Evolutionary conservation across 2,113 vertebrate species (phyloP), one percentile per base, ranked within the genome.

Genomic region (Melanostigma gelatinosum): DNA sequence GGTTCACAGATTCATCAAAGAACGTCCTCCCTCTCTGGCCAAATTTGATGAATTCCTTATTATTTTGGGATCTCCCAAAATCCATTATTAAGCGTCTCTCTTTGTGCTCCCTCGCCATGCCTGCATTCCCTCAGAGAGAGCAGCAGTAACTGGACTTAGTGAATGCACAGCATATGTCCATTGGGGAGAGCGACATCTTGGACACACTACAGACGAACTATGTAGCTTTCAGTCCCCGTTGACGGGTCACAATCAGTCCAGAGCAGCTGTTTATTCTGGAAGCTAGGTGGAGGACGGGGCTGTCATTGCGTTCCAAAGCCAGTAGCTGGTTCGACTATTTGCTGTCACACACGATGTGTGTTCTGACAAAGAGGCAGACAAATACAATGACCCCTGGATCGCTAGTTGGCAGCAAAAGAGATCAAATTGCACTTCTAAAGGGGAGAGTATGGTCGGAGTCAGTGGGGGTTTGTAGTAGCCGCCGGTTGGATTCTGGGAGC

Each of bases 181-280:
- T 55, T 29, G 58, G 87, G 89, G 79, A 58, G 36, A 42, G 71
- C 27, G 29, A 85, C 72, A 36, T 87, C 78, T 92, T 94, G 93
- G 93, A 93, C 72, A 18, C 76, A 85, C 84, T 88, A 84, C 90
- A 93, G 85, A 89, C 84, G 16, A 82, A 85, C 78, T 80, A 85
- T 66, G 77, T 57, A 24, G 89, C 89, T 87, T 80, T 77, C 70
- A 55, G 77, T 90, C 88, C 84, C 91, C 18, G 84, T 82, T 72
- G 89, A 91, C 82, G 1, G 78, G 62, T 83, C 84, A 87, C 90
- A 93, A 94, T 94, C 93, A 85, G 83, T 62, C 75, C 76, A 50
- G 68, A 92, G 79, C 92, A 93, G 93, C 88, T 93, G 93, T 86
- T 90, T 87, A 67, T 91, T 90, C 90, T 93, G 94, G 91, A 94